phyloP scores from a whole-genome alignment of 2,797 vertebrate genomes.

The Botia kubotai region DNA sequence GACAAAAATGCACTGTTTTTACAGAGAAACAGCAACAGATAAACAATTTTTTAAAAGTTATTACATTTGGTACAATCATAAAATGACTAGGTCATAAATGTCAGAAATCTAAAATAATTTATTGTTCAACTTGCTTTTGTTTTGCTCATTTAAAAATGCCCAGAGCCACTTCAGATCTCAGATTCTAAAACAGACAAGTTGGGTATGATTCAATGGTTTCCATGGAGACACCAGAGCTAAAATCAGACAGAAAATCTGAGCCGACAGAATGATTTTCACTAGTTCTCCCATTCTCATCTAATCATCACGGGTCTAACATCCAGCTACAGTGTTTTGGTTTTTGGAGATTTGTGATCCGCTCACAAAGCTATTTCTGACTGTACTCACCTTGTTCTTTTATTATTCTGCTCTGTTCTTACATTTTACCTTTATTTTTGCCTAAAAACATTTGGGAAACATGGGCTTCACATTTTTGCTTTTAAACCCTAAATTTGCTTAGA shows the following conservation, averaged over 20 bases:
- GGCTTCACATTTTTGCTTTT: no score
- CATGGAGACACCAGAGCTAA: neutral
- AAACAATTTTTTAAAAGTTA: no score
- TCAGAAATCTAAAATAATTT: neutral
- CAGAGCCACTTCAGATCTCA: neutral
- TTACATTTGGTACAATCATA: no score
- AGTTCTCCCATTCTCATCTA: neutral
- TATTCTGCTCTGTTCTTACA: neutral
- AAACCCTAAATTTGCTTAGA: neutral
- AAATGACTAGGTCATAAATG: neutral
- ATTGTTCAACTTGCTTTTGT: neutral
- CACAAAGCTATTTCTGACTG: no score
- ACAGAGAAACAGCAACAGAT: no score
- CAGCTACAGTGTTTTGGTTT: neutral
- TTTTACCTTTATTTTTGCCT: neutral
- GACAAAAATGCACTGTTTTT: neutral
- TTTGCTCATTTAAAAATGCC: neutral
- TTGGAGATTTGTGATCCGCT: neutral
- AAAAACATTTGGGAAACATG: neutral
- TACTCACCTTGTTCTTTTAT: no score
- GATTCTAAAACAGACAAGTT: neutral
- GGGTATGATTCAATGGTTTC: conserved; percentile 29
- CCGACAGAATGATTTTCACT: conserved; percentile 1
- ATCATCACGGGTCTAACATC: neutral
- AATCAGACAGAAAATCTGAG: neutral